phyloP scores from a whole-genome alignment of 2,888 invertebrate species.

The Pyrocoelia pectoralis region DNA sequence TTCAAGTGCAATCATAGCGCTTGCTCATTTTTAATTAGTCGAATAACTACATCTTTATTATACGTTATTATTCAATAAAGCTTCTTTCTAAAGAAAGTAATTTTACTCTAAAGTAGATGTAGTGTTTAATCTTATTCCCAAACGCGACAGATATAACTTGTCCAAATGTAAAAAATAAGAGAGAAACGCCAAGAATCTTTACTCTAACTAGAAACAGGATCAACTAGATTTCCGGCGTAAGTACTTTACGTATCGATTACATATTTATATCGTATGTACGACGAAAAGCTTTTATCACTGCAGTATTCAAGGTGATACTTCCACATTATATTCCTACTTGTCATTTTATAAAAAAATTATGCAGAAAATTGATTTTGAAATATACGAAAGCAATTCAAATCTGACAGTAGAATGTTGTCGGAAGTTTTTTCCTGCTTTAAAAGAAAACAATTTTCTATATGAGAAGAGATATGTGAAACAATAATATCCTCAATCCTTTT shows the following conservation, averaged over 20 bases:
- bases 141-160: not conserved
- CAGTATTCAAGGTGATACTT: not conserved
- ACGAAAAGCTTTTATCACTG: conserved; percentile 38
- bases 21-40: no score
- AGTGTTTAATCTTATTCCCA: not conserved
- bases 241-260: conserved; percentile 47
- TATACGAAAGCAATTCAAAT: not conserved
- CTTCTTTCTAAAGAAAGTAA: no score
- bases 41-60: no score
- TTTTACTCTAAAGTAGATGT: no score
- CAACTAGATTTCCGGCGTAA: conserved; percentile 44
- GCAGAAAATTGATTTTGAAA: not conserved
- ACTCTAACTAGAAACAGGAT: conserved; percentile 41
- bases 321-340: not conserved
- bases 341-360: conserved; percentile 1
- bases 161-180: conserved; percentile 22
- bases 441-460: conserved; percentile 1
- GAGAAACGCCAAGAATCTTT: conserved; percentile 40
- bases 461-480: not conserved
- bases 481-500: not conserved
- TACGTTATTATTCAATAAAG: no score
- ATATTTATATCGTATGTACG: conserved; percentile 48
- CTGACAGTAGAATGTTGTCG: not conserved
- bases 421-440: not conserved
- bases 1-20: not conserved